phyloP scores from a whole-genome alignment of 2,797 vertebrate species.

The Phaenicophaeus curvirostris region DNA sequence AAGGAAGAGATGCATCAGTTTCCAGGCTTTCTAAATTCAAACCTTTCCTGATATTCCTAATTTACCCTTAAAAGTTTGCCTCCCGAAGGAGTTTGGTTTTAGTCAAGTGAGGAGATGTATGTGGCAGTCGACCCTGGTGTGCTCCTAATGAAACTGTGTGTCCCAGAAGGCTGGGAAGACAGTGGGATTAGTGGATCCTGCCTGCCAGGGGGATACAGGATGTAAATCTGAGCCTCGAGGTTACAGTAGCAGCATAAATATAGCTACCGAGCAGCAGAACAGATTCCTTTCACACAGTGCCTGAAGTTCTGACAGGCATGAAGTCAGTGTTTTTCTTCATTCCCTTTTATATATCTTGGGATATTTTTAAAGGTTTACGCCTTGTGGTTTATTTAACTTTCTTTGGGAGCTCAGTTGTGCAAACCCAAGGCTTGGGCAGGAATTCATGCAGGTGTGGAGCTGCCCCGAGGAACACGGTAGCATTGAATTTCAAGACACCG shows the following conservation, averaged over 20 bases:
- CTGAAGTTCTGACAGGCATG: constrained; percentile 25
- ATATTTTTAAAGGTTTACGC: constrained; percentile 1
- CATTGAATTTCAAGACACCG: neutral
- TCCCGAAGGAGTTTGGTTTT: neutral
- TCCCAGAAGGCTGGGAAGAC: neutral
- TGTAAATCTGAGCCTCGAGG: neutral
- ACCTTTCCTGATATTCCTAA: neutral
- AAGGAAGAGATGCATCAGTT: neutral
- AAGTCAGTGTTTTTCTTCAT: neutral
- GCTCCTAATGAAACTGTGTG: neutral
- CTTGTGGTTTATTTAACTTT: neutral
- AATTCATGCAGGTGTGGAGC: neutral
- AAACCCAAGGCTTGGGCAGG: neutral
- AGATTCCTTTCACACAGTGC: neutral
- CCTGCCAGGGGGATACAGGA: neutral
- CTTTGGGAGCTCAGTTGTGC: neutral
- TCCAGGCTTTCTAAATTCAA: neutral
- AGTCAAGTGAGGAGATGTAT: neutral
- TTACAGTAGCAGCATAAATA: constrained; percentile 1
- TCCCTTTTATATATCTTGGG: neutral
- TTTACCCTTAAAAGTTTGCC: neutral
- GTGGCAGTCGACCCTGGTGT: neutral
- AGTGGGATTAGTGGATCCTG: neutral
- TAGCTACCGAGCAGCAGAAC: neutral
- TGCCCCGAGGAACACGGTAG: neutral